Conservation (phyloP, 2,888 invertebrate genomes). For the Thymelicus lineola region DNA sequence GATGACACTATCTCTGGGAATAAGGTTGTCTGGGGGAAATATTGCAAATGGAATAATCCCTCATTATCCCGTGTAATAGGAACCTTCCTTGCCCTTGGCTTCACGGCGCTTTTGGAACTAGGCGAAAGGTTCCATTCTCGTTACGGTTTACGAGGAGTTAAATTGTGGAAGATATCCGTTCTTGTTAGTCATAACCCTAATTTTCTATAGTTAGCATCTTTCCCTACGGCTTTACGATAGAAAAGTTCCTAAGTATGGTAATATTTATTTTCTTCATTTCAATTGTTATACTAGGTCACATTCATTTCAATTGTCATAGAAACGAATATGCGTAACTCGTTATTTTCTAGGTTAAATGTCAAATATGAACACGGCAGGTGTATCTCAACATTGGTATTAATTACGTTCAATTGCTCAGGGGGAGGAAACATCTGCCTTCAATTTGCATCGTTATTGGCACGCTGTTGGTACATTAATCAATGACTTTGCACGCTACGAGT, state of each 20-base stretch:
- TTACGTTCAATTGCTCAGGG: constrained; percentile 24
- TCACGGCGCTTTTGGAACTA: constrained; percentile 45
- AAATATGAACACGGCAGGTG: constrained; percentile 26
- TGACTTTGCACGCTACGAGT: no score
- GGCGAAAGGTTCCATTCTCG: constrained; percentile 59
- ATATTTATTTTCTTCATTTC: no score
- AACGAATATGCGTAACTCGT: constrained; percentile 1
- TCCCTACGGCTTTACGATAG: no score
- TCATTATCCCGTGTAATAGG: constrained; percentile 22
- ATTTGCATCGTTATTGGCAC: constrained; percentile 8
- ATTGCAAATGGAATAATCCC: constrained; percentile 15
- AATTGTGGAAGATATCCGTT: constrained; percentile 68
- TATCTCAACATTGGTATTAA: constrained; percentile 9
- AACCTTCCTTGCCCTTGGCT: constrained; percentile 33
- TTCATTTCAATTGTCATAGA: no score
- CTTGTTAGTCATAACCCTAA: neutral
- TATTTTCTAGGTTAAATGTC: constrained; percentile 45
- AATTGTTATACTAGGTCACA: no score
- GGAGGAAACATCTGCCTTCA: constrained; percentile 21
- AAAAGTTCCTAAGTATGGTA: no score
- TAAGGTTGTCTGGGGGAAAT: neutral
- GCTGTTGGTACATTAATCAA: neutral
- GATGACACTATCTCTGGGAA: neutral
- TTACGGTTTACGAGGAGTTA: constrained; percentile 65
- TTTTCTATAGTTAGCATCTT: no score